Evolutionary conservation across 2,797 vertebrate genomes (phyloP), one percentile per base, ranked within the genome.

Genomic region (Takifugu ocellatus): DNA sequence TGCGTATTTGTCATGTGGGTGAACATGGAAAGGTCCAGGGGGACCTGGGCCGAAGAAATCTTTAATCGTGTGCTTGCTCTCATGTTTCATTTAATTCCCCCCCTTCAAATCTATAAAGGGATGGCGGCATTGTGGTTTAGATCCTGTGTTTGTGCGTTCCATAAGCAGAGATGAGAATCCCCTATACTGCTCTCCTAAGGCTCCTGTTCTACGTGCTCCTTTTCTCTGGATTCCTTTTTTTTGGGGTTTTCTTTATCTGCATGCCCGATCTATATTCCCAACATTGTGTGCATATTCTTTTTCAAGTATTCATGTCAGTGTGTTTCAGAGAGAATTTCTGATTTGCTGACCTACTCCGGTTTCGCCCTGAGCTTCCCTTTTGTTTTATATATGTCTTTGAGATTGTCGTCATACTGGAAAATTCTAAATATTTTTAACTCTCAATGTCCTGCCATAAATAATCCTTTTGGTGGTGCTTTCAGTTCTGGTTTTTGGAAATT

Each of bases 11-110:
- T 51, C 31, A 29, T 56, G 36, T 54, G 43, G 5, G 55, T 50
- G 51, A 48, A 42, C 49, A 60, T 46, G 15, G 36, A 69, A 36
- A 56, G 24, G 49, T 57, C 65, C 72, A 53, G 15, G 6, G 67
- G 75, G 77, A 78, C 73, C 56, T 50, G 42, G 60, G 58, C 59
- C 58, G 75, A 68, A 83, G 82, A 81, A 76, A 87, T 87, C 83
- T 87, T 88, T 85, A 85, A 87, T 87, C 79, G 78, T 66, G 68
- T 69, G 66, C 72, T 76, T 78, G 78, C 76, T 68, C 78, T 88
- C 75, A 76, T 86, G 84, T 87, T 84, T 79, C 70, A 53, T 80
- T 84, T 85, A 85, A 86, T 84, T 87, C 77, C 59, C 61, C 59
- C 55, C 61, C 45, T 65, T 39, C 36, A 70, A 77, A 86, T 84